These are phyloP conservation scores for Eulacestoma nigropectus DNA, from an alignment of 2,113 vertebrate species.

Conservation along the genomic window DNA sequence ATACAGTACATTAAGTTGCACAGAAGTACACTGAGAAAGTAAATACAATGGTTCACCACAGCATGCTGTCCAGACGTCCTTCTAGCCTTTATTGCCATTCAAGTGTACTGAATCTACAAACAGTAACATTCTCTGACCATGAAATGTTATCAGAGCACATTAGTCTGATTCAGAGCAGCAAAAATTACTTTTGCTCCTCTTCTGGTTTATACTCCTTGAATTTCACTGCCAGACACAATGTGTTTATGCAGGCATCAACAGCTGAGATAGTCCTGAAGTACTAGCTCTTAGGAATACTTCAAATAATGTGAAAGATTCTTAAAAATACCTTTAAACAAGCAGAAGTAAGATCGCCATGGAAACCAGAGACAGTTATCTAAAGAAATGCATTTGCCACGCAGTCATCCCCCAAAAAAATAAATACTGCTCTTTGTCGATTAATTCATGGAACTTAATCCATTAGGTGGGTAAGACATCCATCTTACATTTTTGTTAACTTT, in stretches of 20 bases:
- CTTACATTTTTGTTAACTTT: background rate
- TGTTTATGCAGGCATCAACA: background rate
- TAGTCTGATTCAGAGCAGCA: background rate
- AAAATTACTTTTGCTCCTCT: background rate
- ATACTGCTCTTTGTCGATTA: background rate
- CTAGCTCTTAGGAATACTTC: background rate
- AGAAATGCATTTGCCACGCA: background rate
- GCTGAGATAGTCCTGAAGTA: background rate
- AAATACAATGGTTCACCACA: background rate
- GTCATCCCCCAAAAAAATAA: background rate
- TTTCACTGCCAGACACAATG: background rate
- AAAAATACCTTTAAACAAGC: slow-evolving; percentile 11
- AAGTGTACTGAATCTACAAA: background rate
- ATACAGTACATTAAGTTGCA: background rate
- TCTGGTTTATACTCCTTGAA: background rate
- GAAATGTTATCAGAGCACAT: background rate
- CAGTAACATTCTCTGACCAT: background rate
- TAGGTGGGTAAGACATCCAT: background rate
- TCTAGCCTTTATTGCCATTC: background rate
- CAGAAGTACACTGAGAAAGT: background rate
- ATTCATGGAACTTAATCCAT: background rate
- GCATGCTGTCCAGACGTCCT: background rate
- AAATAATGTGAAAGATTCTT: background rate
- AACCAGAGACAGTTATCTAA: background rate
- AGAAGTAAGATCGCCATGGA: background rate